Percentiles rank a stretch among this genome's conserved stretches.
Evolutionary conservation across 1,140 invertebrate genomes (phyloP).

Genomic region (Heterodera schachtii): DNA sequence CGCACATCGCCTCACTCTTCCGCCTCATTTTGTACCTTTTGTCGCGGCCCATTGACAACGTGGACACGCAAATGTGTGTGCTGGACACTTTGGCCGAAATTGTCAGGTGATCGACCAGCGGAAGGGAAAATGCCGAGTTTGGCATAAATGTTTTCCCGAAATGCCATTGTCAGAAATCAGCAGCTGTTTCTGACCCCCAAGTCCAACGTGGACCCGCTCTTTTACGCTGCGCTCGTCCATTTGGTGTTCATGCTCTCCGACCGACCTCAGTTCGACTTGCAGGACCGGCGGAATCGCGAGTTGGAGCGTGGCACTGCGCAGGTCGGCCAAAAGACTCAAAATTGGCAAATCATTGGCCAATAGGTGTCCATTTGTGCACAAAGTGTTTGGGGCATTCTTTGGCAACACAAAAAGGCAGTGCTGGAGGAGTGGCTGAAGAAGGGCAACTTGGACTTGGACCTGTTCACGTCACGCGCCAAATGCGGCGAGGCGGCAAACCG

Average conservation of each 20-base stretch:
- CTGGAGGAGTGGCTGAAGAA: constrained; percentile 81
- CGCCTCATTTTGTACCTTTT: constrained; percentile 88
- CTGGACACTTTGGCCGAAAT: constrained; percentile 59
- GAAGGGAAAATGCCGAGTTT: background rate
- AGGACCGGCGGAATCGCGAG: constrained; percentile 36
- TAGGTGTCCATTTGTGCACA: constrained; percentile 78
- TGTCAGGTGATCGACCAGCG: constrained; percentile 21
- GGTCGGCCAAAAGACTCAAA: constrained; percentile 24
- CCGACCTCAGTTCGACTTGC: constrained; percentile 55
- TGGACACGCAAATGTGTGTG: constrained; percentile 64
- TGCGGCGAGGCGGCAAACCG: constrained; percentile 82
- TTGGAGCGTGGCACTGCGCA: constrained; percentile 59
- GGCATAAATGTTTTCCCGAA: no score
- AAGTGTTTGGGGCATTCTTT: constrained; percentile 94
- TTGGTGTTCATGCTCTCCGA: constrained; percentile 90
- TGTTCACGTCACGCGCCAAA: constrained; percentile 77
- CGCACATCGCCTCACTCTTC: constrained; percentile 79
- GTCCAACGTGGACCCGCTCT: constrained; percentile 70
- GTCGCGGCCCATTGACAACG: constrained; percentile 82
- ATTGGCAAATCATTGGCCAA: constrained; percentile 24
- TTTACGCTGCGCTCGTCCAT: constrained; percentile 87
- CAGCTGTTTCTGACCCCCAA: constrained; percentile 86
- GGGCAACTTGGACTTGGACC: constrained; percentile 73
- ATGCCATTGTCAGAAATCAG: constrained; percentile 40
- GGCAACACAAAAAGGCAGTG: constrained; percentile 91